Base-by-base conservation (phyloP, 2,797 vertebrate species). In the Chaenodraco wilsoni region DNA sequence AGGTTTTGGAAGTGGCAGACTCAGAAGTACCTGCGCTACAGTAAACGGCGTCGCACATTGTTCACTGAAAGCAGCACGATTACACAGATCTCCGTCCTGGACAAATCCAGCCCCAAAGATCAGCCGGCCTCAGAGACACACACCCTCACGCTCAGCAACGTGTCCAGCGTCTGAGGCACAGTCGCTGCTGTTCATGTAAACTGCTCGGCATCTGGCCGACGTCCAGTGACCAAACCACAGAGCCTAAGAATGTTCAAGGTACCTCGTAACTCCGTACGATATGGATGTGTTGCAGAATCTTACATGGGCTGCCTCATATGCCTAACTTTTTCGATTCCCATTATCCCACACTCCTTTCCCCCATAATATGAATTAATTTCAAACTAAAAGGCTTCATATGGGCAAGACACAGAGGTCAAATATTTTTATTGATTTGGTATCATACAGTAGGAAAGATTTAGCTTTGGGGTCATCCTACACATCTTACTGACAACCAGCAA, bases 41-140 rank as follows among this genome's bases (percentile, higher is more conserved):
- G 90, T 17, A 88, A 90, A 72, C 92, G 93, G 14, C 91, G 87
- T 1, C 93, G 91, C 0, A 82, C 85, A 1, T 4, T 92, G 44
- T 91, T 92, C 75, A 88, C 79, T 0, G 92, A 93, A 7, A 89
- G 89, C 90, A 91, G 90, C 80, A 89, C 89, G 0, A 81, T 95
- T 68, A 96, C 96, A 2, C 96, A 96, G 82, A 88, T 95, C 3
- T 95, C 95, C 0, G 90, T 96, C 61, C 91, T 96, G 50, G 96
- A 97, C 71, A 95, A 89, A 59, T 85, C 84, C 67, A 95, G 95
- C 52, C 92, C 94, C 10, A 93, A 93, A 69, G 90, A 91, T 3
- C 87, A 78, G 70, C 69, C 15, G 2, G 65, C 33, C 74, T 85
- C 88, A 0, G 65, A 92, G n/a, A 83, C 75, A 1, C 73, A 61